Base-by-base conservation (phyloP, 2,888 invertebrate genomes). In the Schizotus pectinicornis region DNA sequence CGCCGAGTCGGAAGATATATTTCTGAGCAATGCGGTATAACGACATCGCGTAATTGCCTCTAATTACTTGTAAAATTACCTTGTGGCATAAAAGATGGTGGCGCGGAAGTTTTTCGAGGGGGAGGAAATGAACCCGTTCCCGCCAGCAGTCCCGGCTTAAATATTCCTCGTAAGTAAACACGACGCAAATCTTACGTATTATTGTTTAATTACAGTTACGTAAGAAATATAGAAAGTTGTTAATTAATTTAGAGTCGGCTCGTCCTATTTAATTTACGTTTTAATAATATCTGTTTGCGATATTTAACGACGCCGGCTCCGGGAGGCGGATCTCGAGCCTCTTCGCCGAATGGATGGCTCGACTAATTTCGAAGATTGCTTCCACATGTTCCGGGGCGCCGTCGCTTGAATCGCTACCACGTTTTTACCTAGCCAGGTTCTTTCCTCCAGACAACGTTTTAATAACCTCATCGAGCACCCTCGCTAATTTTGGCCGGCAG, bases 21-120 rank as follows among this genome's bases (percentile, higher is more conserved):
- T 72, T 73, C 71, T 58, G 70, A 57, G 72, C 73, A 67, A 62
- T 70, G 72, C 70, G 74, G 75, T 70, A 76, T 80, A 80, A 81
- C 74, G 80, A 80, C 79, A 75, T 78, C 77, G 72, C 74, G 79
- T 80, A 81, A 81, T 80, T 80, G 79, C 79, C 77, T 78, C 77
- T 80, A 80, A 80, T 81, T 81, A 80, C 80, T 80, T 80, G 80
- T 79, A 77, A 80, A 81, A 81, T 80, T 79, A 81, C 80, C 81
- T 81, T 80, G 78, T 78, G 80, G 79, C 77, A 76, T 78, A 79
- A 79, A 79, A 79, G 80, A 79, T 78, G 77, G 74, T 72, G 69
- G 67, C 65, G 64, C 64, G 67, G 67, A 77, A 77, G 74, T 78
- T 78, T 78, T 78, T 75, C 74, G 68, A 64, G 70, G 71, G 67